These are phyloP conservation scores for Proales similis DNA, from an alignment of 1,140 invertebrate species.

Conservation along the genomic window DNA sequence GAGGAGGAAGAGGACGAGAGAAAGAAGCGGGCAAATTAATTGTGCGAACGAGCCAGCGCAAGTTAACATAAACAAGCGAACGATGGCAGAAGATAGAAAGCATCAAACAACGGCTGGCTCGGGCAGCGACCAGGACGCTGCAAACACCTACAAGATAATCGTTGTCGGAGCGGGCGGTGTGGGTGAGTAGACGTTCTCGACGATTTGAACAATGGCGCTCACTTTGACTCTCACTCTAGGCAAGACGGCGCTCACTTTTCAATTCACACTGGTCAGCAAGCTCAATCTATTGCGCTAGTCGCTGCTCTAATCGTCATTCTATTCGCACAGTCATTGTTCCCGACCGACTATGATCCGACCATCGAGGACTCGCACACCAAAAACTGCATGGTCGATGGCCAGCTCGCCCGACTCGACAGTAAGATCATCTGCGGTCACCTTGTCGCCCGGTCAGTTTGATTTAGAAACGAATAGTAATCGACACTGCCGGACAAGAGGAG, in stretches of 20 bases:
- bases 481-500: constrained; percentile 94
- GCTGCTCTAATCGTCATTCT: constrained; percentile 60
- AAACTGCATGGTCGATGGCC: constrained; percentile 81
- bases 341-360: constrained; percentile 48
- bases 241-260: not conserved
- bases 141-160: constrained; percentile 37
- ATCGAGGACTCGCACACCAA: constrained; percentile 56
- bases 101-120: no score
- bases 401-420: constrained; percentile 79
- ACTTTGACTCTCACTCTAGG: not conserved
- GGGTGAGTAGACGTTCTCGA: not conserved
- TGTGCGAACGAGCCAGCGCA: no score
- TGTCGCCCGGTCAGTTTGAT: no score
- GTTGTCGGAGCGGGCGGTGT: constrained; percentile 34
- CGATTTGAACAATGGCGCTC: no score
- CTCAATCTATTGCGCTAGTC: not conserved
- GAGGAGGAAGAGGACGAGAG: no score
- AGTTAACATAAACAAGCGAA: no score
- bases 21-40: no score
- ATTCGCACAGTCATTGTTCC: constrained; percentile 43
- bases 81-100: no score
- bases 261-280: not conserved
- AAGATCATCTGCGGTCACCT: no score
- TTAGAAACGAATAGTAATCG: no score
- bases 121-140: no score